These are phyloP conservation scores for Scolanthus callimorphus DNA, from an alignment of 92 coral and sea anemone species.

Conservation along the genomic window DNA sequence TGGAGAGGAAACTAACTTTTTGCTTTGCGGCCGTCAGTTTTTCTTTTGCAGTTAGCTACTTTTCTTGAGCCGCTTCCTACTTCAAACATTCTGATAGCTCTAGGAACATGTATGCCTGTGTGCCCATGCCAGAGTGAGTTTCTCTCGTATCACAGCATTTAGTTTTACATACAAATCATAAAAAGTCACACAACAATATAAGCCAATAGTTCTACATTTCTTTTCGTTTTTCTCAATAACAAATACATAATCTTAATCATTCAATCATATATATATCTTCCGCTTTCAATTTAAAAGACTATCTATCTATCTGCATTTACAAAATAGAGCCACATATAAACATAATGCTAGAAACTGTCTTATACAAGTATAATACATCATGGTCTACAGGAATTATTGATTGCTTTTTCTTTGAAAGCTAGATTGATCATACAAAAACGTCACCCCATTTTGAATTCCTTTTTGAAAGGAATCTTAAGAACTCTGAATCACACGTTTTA, in stretches of 20 bases:
- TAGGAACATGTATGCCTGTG: too few species aligned
- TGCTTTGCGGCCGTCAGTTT: too few species aligned
- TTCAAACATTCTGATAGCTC: too few species aligned
- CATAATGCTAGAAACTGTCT: conserved; percentile 91
- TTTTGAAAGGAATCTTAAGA: conserved; percentile 69
- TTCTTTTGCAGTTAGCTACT: too few species aligned
- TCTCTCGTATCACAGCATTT: too few species aligned
- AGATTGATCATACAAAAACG: conserved; percentile 73
- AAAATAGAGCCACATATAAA: conserved; percentile 90
- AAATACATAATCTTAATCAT: conserved; percentile 71
- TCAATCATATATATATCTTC: conserved; percentile 78
- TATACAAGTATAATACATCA: conserved; percentile 89
- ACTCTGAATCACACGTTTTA: conserved; percentile 2
- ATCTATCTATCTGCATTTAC: conserved; percentile 88
- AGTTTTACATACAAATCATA: too few species aligned
- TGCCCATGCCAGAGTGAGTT: too few species aligned
- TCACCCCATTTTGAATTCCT: conserved; percentile 47
- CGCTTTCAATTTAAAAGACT: conserved; percentile 83
- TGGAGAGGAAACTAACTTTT: too few species aligned
- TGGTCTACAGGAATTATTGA: conserved; percentile 57
- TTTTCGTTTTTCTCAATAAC: conserved; percentile 9
- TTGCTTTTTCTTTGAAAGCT: conserved; percentile 17
- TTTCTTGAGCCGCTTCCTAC: too few species aligned
- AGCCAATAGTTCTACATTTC: conserved; percentile 7
- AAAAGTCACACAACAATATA: conserved; percentile 1